Evolutionary conservation across 2,113 vertebrate species (phyloP).

Genomic region (Micromys minutus): DNA sequence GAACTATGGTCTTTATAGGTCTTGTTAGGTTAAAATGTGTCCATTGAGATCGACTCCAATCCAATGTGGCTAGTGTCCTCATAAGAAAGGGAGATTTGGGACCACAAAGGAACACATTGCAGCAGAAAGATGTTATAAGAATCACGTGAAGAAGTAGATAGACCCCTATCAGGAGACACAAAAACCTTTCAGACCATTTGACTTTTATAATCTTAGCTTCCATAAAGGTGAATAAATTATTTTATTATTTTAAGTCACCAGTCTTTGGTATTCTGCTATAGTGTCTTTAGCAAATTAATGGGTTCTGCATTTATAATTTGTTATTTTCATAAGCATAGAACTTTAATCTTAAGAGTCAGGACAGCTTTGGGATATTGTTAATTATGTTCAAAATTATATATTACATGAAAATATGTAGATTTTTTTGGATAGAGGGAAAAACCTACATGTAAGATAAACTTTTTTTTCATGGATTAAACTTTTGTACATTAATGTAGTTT

Average conservation of each 20-base stretch:
- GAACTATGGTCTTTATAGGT: background rate
- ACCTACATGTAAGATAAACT: background rate
- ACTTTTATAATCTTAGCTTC: background rate
- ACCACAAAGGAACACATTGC: background rate
- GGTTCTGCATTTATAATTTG: background rate
- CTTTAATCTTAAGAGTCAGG: conserved; percentile 34
- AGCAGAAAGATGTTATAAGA: background rate
- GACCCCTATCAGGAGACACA: background rate
- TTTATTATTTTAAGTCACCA: background rate
- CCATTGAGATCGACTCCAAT: background rate
- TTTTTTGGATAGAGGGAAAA: background rate
- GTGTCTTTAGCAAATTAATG: background rate
- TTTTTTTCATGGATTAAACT: background rate
- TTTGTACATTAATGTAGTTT: background rate
- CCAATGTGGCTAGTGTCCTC: background rate
- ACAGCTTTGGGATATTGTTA: background rate
- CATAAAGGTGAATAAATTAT: background rate
- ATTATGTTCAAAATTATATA: background rate
- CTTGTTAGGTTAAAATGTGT: background rate
- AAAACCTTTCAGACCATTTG: background rate
- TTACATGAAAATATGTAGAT: background rate
- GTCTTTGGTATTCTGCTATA: background rate
- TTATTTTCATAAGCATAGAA: background rate
- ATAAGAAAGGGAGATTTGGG: background rate
- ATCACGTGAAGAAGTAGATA: background rate